A percentile compares a stretch with the other conserved stretches of the same genome.
phyloP scores from a whole-genome alignment of 2,797 vertebrate species.

The Coluber constrictor region DNA sequence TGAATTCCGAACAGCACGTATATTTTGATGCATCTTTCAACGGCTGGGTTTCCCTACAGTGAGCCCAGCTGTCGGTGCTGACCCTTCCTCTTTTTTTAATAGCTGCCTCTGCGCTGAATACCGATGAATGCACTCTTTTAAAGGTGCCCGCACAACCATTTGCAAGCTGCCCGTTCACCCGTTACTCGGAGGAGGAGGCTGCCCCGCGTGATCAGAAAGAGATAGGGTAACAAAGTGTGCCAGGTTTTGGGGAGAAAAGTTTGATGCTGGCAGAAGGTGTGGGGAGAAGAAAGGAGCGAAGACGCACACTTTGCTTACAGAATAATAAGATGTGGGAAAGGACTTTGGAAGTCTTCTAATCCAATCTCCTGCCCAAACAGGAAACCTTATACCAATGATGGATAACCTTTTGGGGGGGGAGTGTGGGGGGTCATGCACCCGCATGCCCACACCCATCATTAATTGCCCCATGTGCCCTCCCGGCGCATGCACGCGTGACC shows the following conservation, averaged over 20 bases:
- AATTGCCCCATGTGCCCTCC: too few relatives aligned
- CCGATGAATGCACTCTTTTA: neutral
- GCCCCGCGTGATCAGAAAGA: neutral
- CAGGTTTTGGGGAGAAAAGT: neutral
- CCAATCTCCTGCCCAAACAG: too few relatives aligned
- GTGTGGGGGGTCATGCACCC: fast-evolving
- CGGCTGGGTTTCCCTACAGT: neutral
- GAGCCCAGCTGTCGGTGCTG: neutral
- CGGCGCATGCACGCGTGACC: too few relatives aligned
- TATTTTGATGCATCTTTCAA: neutral
- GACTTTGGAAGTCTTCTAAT: too few relatives aligned
- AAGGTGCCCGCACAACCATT: neutral
- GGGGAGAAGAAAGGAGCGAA: neutral
- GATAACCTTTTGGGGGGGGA: too few relatives aligned
- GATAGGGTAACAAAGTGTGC: neutral
- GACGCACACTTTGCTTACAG: neutral
- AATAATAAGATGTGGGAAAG: too few relatives aligned
- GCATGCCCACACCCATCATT: too few relatives aligned
- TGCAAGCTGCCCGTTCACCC: neutral
- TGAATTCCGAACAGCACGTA: neutral
- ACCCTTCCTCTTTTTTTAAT: too few relatives aligned
- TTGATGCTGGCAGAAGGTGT: too few relatives aligned
- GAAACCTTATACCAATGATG: too few relatives aligned
- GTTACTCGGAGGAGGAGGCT: neutral
- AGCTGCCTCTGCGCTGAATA: neutral